A percentile compares a stretch with the other conserved stretches of the same genome.
phyloP scores from a whole-genome alignment of 2,888 invertebrate species.

The Vesta saturnalis region DNA sequence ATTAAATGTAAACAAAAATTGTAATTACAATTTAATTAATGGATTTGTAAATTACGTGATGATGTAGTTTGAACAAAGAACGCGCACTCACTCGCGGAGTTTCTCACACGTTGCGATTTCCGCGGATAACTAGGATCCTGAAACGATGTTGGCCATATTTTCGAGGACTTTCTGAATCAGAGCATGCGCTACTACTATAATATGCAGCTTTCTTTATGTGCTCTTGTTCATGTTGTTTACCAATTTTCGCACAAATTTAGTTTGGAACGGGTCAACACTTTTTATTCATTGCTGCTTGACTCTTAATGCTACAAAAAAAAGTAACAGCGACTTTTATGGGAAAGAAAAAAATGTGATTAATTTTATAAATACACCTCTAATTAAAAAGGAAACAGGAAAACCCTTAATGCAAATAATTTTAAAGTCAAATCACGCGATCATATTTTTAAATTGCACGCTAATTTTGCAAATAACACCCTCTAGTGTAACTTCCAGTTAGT shows the following conservation, averaged over 20 bases:
- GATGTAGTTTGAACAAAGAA: slow-evolving; percentile 21
- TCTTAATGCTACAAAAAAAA: background rate
- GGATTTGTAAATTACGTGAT: background rate
- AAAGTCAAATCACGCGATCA: background rate
- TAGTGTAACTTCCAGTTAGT: too few species aligned
- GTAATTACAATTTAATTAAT: slow-evolving; percentile 1
- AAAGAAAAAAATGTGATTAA: too few species aligned
- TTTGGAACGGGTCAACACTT: slow-evolving; percentile 24
- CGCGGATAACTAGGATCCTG: slow-evolving; percentile 27
- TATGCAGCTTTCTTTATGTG: slow-evolving; percentile 20
- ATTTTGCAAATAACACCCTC: too few species aligned
- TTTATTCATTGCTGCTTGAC: background rate
- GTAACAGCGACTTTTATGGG: too few species aligned
- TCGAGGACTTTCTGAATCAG: slow-evolving; percentile 27
- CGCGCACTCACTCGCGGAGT: slow-evolving; percentile 21
- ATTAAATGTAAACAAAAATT: background rate
- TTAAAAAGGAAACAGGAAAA: too few species aligned
- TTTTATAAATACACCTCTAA: too few species aligned
- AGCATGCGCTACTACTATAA: slow-evolving; percentile 29
- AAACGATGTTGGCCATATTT: slow-evolving; percentile 28
- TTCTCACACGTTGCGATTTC: slow-evolving; percentile 28
- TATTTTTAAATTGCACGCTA: background rate
- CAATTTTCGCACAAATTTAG: slow-evolving; percentile 31
- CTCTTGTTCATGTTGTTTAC: slow-evolving; percentile 29
- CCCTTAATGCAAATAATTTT: too few species aligned